phyloP scores from a whole-genome alignment of 35 echinoderm and acorn worm species.

The Apostichopus parvimensis region DNA sequence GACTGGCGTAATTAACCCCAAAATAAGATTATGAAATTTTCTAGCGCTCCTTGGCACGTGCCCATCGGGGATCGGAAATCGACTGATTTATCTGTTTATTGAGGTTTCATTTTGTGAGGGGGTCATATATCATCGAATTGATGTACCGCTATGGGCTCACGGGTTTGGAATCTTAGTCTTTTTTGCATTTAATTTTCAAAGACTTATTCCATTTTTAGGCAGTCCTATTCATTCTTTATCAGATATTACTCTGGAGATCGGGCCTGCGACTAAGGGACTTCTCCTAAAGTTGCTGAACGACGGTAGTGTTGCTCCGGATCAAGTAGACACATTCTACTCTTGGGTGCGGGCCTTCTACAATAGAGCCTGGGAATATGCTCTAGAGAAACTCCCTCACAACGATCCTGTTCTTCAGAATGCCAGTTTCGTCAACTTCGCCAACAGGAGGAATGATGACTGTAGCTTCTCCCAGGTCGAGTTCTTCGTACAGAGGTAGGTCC shows the following conservation, averaged over 20 bases:
- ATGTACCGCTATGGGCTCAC: too few species aligned
- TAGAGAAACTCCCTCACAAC: constrained; percentile 28
- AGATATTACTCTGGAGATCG: constrained; percentile 32
- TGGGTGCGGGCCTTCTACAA: constrained; percentile 42
- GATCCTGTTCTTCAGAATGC: constrained; percentile 38
- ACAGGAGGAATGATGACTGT: constrained; percentile 37
- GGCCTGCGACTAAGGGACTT: constrained; percentile 25
- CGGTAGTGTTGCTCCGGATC: constrained; percentile 6
- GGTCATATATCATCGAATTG: too few species aligned
- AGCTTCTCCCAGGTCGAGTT: constrained; percentile 37
- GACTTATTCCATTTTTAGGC: neutral
- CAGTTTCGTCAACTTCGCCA: constrained; percentile 23
- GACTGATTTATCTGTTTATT: too few species aligned
- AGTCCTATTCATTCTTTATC: constrained; percentile 22
- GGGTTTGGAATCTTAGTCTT: too few species aligned
- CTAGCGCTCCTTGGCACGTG: too few species aligned
- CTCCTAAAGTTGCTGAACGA: constrained; percentile 9
- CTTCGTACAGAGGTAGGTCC: constrained; percentile 39
- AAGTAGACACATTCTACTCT: constrained; percentile 2
- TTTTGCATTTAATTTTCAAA: neutral
- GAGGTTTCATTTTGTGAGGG: too few species aligned
- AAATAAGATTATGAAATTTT: too few species aligned
- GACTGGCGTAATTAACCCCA: too few species aligned
- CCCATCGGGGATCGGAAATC: too few species aligned
- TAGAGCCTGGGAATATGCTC: constrained; percentile 24